Evolutionary conservation across 1,140 invertebrate genomes (phyloP).

Genomic region (Pseudomyrmex gracilis): DNA sequence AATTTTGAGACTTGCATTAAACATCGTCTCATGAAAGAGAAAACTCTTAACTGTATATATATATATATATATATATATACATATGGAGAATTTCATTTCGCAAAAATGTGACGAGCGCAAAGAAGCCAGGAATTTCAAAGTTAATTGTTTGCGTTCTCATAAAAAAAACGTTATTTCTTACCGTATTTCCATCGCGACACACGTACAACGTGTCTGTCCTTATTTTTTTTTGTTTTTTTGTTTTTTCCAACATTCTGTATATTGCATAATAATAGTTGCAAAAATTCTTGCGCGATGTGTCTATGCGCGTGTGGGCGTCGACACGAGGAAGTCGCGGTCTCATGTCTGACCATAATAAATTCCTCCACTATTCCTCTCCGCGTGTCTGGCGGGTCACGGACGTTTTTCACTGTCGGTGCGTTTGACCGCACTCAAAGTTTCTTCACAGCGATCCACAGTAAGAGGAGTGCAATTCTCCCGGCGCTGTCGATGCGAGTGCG

Average conservation of each 20-base stretch:
- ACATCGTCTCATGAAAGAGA: not conserved
- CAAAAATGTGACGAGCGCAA: not conserved
- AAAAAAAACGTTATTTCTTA: not conserved
- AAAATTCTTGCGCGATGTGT: not conserved
- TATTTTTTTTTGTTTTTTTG: too few species aligned
- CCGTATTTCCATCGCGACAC: not conserved
- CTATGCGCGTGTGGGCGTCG: not conserved
- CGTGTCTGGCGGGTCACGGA: slow-evolving; percentile 10
- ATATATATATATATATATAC: too few species aligned
- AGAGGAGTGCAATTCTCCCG: slow-evolving; percentile 43
- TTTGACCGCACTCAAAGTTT: slow-evolving; percentile 49
- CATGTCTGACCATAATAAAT: slow-evolving; percentile 53
- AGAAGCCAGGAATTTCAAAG: not conserved
- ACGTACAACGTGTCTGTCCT: not conserved
- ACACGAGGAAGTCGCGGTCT: not conserved
- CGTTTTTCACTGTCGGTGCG: slow-evolving; percentile 49
- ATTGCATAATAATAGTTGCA: not conserved
- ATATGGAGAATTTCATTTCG: not conserved
- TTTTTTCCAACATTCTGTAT: too few species aligned
- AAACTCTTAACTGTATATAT: not conserved
- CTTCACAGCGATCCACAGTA: slow-evolving; percentile 10
- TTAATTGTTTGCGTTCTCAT: not conserved
- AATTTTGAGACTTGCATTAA: slow-evolving; percentile 3
- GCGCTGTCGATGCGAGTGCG: slow-evolving; percentile 53
- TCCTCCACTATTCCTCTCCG: slow-evolving; percentile 33